Evolutionary conservation across 1,140 invertebrate genomes (phyloP), one percentile per base, ranked within the genome.

Genomic region (Chrysomallon squamiferum): DNA sequence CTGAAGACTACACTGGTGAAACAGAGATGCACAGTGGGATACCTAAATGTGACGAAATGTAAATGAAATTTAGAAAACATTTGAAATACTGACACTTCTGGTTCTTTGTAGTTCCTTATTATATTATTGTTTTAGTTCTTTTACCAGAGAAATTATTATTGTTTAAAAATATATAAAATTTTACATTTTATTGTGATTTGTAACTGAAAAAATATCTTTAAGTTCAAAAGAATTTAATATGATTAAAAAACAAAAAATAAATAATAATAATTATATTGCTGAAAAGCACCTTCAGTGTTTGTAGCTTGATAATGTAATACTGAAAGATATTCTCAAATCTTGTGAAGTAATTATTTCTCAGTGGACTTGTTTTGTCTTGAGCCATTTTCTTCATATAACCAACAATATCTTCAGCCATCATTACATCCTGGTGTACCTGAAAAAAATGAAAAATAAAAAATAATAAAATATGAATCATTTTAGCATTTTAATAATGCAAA

Each of bases 271-370:
- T n/a, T n/a, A n/a, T n/a, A n/a, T n/a, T n/a, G n/a, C 6, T 1
- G 15, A 22, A 33, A 7, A 7, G 27, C 58, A 80, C 80, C 64
- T 62, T 50, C 27, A 75, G 27, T 11, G 63, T 43, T 13, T 67
- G 43, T 43, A 82, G 41, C 58, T 78, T 80, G 4, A 83, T 20
- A 25, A 76, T 47, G 50, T 68, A 79, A 69, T 77, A 81, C 32
- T 79, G 79, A 6, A 80, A 58, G 11, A 73, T 32, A 38, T 79
- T 79, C 65, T 83, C 81, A 77, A 75, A 80, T 64, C 67, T 75
- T 15, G 74, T 78, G 69, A 80, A 81, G 56, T 69, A 71, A 64
- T 74, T 79, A 30, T 45, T 60, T 56, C 54, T 62, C 25, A 72
- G 68, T 63, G 52, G 49, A 54, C 25, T 52, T 6, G 22, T 22